Conservation (phyloP, 1,140 invertebrate genomes). For the Diorhabda carinulata region DNA sequence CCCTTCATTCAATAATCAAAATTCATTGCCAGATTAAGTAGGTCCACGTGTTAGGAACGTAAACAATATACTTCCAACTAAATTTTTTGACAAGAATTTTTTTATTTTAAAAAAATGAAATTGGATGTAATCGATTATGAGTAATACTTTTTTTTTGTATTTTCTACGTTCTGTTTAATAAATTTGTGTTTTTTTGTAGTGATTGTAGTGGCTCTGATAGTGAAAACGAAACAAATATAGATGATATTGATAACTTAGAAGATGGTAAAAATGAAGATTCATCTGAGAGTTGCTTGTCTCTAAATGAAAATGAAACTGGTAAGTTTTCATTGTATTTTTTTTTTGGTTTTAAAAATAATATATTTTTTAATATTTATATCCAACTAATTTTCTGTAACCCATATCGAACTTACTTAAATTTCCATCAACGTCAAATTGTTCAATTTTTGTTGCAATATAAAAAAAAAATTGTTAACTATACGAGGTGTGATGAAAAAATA, state of each 20-base stretch:
- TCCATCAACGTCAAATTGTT: too few relatives aligned
- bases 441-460: too few relatives aligned
- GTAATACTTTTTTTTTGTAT: slow-evolving; percentile 3
- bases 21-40: slow-evolving; percentile 8
- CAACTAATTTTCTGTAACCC: too few relatives aligned
- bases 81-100: background rate
- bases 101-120: slow-evolving; percentile 11
- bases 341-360: background rate
- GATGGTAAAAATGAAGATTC: slow-evolving; percentile 28
- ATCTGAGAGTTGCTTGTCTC: slow-evolving; percentile 11
- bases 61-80: background rate
- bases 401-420: too few relatives aligned
- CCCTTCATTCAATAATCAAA: slow-evolving; percentile 18
- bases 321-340: slow-evolving; percentile 8
- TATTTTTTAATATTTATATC: too few relatives aligned
- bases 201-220: slow-evolving; percentile 30
- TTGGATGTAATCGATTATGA: slow-evolving; percentile 16
- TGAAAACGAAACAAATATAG: slow-evolving; percentile 27
- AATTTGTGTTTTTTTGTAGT: slow-evolving; percentile 19
- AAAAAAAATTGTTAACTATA: too few relatives aligned
- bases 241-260: slow-evolving; percentile 25
- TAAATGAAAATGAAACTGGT: slow-evolving; percentile 13
- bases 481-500: too few relatives aligned
- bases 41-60: background rate
- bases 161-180: background rate